Evolutionary conservation across 2,113 vertebrate species (phyloP).

Genomic region (Gopherus evgoodei): DNA sequence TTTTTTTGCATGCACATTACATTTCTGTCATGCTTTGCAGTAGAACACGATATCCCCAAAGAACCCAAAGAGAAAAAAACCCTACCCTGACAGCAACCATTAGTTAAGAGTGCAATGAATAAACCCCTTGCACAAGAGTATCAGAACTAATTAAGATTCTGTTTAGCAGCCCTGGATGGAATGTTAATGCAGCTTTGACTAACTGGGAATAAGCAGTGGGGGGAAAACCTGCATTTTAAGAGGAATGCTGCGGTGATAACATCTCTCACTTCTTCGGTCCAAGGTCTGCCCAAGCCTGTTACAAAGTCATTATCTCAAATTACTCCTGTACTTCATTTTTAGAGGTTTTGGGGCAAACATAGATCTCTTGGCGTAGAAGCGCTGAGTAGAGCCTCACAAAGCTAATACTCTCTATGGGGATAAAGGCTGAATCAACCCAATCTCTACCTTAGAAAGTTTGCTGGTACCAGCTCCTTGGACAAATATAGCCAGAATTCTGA

Average conservation of each 20-base stretch:
- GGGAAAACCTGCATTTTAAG: conserved; percentile 78
- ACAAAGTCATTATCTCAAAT: conserved; percentile 88
- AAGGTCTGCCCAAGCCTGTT: conserved; percentile 82
- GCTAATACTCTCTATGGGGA: conserved; percentile 85
- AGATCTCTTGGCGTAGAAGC: conserved; percentile 74
- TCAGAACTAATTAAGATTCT: conserved; percentile 88
- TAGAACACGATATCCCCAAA: conserved; percentile 78
- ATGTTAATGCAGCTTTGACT: conserved; percentile 86
- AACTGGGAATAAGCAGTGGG: conserved; percentile 74
- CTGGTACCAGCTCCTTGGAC: conserved; percentile 78
- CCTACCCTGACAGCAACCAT: conserved; percentile 77
- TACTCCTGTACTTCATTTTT: conserved; percentile 80
- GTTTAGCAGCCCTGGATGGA: conserved; percentile 82
- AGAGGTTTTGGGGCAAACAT: conserved; percentile 74
- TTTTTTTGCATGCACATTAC: conserved; percentile 65
- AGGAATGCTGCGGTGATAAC: conserved; percentile 84
- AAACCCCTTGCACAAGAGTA: conserved; percentile 83
- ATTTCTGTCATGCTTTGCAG: conserved; percentile 79
- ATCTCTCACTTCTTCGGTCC: conserved; percentile 83
- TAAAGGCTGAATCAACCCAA: conserved; percentile 80
- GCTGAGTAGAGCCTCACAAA: conserved; percentile 80
- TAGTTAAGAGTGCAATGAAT: conserved; percentile 78
- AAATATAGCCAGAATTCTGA: conserved; percentile 75
- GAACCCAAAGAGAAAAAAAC: conserved; percentile 72
- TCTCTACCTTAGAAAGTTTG: conserved; percentile 77